phyloP scores from a whole-genome alignment of 2,113 vertebrate genomes.

The Psophia crepitans region DNA sequence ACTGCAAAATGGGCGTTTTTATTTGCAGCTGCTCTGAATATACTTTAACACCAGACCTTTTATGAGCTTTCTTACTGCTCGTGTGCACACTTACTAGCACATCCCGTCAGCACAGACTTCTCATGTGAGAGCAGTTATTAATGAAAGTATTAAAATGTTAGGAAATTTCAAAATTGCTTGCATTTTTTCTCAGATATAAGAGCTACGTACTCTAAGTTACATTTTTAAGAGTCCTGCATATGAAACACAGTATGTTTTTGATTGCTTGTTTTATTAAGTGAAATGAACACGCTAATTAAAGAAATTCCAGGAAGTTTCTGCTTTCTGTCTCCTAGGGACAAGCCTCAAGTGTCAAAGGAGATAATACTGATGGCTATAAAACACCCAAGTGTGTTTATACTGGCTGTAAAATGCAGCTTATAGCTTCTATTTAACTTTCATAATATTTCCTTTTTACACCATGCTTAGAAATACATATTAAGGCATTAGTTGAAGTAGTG shows the following conservation, averaged over 20 bases:
- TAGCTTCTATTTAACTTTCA: constrained; percentile 10
- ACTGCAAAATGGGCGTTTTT: not conserved
- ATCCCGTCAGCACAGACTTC: not conserved
- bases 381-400: constrained; percentile 44
- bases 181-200: not conserved
- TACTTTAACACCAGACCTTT: not conserved
- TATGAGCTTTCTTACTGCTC: not conserved
- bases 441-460: constrained; percentile 32
- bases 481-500: not conserved
- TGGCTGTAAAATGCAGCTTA: constrained; percentile 35
- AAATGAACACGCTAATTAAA: constrained; percentile 51
- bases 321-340: constrained; percentile 44
- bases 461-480: constrained; percentile 24
- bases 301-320: constrained; percentile 66
- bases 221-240: not conserved
- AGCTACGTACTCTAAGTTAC: not conserved
- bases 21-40: not conserved
- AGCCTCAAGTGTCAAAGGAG: constrained; percentile 51
- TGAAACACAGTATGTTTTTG: constrained; percentile 22
- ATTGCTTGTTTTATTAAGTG: constrained; percentile 57
- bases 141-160: not conserved
- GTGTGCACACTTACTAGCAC: not conserved
- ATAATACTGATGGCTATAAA: constrained; percentile 49
- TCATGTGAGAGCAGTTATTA: not conserved
- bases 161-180: not conserved